A percentile compares a stretch with the other conserved stretches of the same genome.
Evolutionary conservation across 2,113 vertebrate species (phyloP).

Genomic region (Microtus pennsylvanicus): DNA sequence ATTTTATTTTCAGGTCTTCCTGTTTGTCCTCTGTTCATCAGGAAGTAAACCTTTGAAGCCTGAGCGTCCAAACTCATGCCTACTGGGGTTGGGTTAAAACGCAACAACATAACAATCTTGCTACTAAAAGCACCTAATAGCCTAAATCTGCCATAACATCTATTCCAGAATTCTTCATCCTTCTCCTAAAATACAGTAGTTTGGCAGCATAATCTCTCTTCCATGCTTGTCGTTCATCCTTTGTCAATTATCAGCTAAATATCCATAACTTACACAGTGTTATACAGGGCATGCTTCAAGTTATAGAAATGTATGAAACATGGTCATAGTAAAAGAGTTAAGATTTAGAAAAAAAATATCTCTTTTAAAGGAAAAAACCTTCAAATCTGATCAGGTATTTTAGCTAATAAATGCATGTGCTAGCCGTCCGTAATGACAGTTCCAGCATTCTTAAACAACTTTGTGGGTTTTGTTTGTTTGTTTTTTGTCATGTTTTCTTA

Average conservation of each 20-base stretch:
- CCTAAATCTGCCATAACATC: not conserved
- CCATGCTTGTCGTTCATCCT: not conserved
- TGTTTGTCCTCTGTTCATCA: not conserved
- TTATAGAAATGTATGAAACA: not conserved
- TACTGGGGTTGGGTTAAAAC: not conserved
- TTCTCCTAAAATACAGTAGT: not conserved
- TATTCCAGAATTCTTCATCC: not conserved
- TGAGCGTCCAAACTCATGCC: not conserved
- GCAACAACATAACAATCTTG: not conserved
- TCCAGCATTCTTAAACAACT: not conserved
- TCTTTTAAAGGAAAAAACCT: not conserved
- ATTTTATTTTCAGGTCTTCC: not conserved
- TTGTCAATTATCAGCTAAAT: conserved; percentile 3
- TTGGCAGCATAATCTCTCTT: not conserved
- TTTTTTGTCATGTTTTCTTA: not conserved
- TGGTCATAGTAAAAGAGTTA: not conserved
- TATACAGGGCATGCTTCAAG: not conserved
- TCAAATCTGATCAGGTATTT: not conserved
- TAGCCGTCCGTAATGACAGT: not conserved
- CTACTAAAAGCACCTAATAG: not conserved
- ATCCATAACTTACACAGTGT: not conserved
- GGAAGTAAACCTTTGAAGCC: not conserved
- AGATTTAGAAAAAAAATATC: not conserved
- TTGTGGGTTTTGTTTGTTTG: not conserved
- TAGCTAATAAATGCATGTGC: not conserved